Base-by-base conservation (phyloP, 2,888 invertebrate species). In the Mimachlamys varia region DNA sequence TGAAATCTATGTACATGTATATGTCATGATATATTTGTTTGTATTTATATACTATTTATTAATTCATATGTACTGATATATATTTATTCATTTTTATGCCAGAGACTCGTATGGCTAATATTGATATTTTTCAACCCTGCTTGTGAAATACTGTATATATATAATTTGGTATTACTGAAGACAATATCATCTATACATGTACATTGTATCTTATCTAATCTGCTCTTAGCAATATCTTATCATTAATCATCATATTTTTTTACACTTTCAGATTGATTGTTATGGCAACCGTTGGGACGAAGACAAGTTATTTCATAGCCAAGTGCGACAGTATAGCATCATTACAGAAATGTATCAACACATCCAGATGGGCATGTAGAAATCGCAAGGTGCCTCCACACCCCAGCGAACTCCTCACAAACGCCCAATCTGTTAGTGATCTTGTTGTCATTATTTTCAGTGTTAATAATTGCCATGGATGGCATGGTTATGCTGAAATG, bases 401-500 rank as follows among this genome's bases (percentile, higher is more conserved):
- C 17, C 95, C 96, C 7, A 90, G 89, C 13, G 93, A 94, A 27
- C 88, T 95, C 22, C 92, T 95, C 15, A 87, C 91, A n/a, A 53
- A 92, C 53, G 95, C 95, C 0, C 92, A 94, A 22, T 27, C 88
- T 13, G 76, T 91, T 44, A 93, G 95, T 0, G 38, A 49, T 12
- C 90, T 44, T 87, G 95, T 96, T 27, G 88, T 95, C 44, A 92
- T 96, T 3, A 92, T 96, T 33, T 96, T 94, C 92, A 96, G 96
- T 93, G 96, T 95, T 4, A 95, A 94, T 90, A 95, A 95, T 91
- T 95, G 94, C 88, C 95, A 95, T 93, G 96, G 96, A n/a, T 96
- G 95, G 95, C 96, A 96, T 94, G 96, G 96, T 12, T 95, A 94
- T 93, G 95, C 94, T 58, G 91, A 93, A 89, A 95, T 95, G 94